Conservation (phyloP, 2,888 invertebrate species). For the Pammene fasciana region DNA sequence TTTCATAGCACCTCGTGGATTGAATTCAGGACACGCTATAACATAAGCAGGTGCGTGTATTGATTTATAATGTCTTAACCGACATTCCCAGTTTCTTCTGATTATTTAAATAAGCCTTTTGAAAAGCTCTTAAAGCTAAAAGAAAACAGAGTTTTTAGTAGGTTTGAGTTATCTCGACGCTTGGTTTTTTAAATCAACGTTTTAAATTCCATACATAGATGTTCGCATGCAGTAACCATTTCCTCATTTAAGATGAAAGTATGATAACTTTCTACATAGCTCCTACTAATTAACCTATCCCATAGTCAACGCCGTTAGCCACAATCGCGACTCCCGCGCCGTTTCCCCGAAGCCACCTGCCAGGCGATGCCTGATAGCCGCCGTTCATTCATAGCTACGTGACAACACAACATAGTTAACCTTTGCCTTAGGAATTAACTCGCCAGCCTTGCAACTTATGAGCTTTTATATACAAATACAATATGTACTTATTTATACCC, state of each 20-base stretch:
- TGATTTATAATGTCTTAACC: no score
- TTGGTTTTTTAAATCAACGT: no score
- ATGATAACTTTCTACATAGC: neutral
- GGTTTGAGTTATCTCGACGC: no score
- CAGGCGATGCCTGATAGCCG: constrained; percentile 67
- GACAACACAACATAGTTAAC: constrained; percentile 48
- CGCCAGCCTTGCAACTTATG: constrained; percentile 12
- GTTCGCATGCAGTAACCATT: neutral
- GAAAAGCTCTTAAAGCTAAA: no score
- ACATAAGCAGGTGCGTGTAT: no score
- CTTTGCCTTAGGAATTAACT: constrained; percentile 29
- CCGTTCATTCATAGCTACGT: constrained; percentile 73
- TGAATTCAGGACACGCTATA: no score
- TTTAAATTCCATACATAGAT: neutral
- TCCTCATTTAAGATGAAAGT: neutral
- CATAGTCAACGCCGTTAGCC: constrained; percentile 21
- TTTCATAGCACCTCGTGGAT: no score
- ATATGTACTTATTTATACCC: no score
- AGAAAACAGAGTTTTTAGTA: no score
- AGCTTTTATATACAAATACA: neutral
- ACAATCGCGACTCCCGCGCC: constrained; percentile 45
- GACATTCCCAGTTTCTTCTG: no score
- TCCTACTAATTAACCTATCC: constrained; percentile 22
- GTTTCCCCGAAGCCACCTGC: constrained; percentile 60
- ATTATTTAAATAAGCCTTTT: no score